These are phyloP conservation scores for Galaxea fascicularis DNA, from an alignment of 92 coral and sea anemone genomes.

Conservation along the genomic window DNA sequence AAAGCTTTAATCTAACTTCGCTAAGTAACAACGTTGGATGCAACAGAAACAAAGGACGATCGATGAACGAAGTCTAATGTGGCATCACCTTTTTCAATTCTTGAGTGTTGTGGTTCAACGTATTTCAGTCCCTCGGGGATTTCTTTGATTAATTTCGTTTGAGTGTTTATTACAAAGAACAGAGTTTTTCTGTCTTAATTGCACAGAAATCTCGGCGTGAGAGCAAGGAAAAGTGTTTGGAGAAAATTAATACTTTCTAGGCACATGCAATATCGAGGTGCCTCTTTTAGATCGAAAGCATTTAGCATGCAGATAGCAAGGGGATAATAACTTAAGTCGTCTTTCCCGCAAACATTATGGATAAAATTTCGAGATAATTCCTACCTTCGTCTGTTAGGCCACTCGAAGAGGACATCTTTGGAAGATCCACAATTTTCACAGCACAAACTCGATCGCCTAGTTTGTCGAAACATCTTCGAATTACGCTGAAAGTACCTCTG, in stretches of 20 bases:
- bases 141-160: neutral
- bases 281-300: neutral
- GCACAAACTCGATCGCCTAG: conserved; percentile 91
- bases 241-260: neutral
- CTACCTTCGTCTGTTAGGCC: conserved; percentile 96
- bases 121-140: conserved; percentile 26
- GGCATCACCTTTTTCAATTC: neutral
- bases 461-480: conserved; percentile 95
- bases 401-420: conserved; percentile 93
- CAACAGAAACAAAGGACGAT: neutral
- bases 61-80: neutral
- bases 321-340: conserved; percentile 8
- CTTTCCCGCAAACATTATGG: conserved; percentile 17
- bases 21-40: neutral
- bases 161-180: conserved; percentile 13
- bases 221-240: neutral
- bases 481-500: conserved; percentile 99
- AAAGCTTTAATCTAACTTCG: neutral
- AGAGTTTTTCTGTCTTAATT: neutral
- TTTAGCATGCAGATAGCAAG: neutral
- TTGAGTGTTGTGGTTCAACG: conserved; percentile 8
- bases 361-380: conserved; percentile 7
- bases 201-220: conserved; percentile 24
- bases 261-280: conserved; percentile 8
- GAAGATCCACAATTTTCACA: conserved; percentile 95